phyloP scores from a whole-genome alignment of 2,888 invertebrate genomes.

The Drosophila cognata region DNA sequence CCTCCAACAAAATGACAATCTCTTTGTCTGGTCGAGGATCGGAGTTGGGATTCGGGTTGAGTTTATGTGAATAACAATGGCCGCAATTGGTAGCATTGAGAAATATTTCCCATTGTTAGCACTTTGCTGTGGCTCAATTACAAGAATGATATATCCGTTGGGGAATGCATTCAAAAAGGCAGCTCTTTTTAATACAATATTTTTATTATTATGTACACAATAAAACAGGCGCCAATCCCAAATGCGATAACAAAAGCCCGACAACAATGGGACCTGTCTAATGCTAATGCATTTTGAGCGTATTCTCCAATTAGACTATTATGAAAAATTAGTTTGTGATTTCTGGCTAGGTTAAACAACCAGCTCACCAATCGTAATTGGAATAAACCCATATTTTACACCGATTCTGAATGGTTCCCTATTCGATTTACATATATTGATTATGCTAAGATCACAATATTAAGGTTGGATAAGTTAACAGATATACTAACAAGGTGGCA shows the following conservation, averaged over 20 bases:
- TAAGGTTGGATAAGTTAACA: not conserved
- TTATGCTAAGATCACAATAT: not conserved
- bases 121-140: conserved; percentile 38
- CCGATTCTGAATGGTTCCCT: not conserved
- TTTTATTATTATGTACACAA: conserved; percentile 1
- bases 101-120: conserved; percentile 35
- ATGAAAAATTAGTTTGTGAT: not conserved
- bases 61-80: conserved; percentile 16
- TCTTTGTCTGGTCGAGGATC: conserved; percentile 27
- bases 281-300: not conserved
- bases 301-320: not conserved
- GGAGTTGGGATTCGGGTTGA: not conserved
- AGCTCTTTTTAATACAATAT: not conserved
- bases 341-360: not conserved
- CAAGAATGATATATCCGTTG: conserved; percentile 34
- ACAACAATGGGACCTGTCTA: not conserved
- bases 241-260: conserved; percentile 7
- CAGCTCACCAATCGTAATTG: not conserved
- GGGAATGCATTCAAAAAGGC: conserved; percentile 22
- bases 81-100: conserved; percentile 23
- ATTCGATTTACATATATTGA: not conserved
- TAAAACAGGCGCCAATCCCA: conserved; percentile 11
- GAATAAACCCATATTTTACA: not conserved
- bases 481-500: not conserved
- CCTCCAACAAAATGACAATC: conserved; percentile 9